Percentiles rank a stretch among this genome's conserved stretches.
phyloP scores from a whole-genome alignment of 2,888 invertebrate species.

The Folsomia manolachei region DNA sequence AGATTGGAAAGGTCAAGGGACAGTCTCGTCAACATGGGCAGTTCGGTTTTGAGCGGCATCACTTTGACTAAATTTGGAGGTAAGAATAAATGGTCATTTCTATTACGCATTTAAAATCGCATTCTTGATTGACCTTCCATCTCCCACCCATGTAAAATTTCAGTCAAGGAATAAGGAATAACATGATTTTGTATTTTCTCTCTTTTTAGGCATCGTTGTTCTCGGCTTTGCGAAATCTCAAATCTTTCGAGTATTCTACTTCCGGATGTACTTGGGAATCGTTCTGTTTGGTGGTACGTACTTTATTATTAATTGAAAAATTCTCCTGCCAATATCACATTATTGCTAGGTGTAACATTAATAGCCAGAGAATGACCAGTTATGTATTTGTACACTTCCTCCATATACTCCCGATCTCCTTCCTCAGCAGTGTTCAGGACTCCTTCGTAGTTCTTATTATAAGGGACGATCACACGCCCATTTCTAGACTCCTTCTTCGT shows the following conservation, averaged over 20 bases:
- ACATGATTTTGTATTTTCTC: too few relatives aligned
- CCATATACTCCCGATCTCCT: constrained; percentile 60
- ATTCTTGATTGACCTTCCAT: too few relatives aligned
- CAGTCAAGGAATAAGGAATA: too few relatives aligned
- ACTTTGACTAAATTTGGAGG: constrained; percentile 97
- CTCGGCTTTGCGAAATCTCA: constrained; percentile 96
- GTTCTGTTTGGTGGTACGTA: constrained; percentile 96
- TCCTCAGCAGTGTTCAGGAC: constrained; percentile 73
- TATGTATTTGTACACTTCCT: constrained; percentile 57
- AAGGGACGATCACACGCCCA: constrained; percentile 53
- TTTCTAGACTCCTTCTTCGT: neutral
- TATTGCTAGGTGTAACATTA: constrained; percentile 71
- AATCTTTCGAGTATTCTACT: constrained; percentile 94
- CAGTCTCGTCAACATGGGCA: constrained; percentile 85
- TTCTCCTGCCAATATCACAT: constrained; percentile 46
- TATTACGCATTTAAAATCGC: too few relatives aligned
- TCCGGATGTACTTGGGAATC: constrained; percentile 96
- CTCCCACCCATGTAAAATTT: too few relatives aligned
- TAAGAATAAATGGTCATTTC: constrained; percentile 58
- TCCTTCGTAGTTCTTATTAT: constrained; percentile 82
- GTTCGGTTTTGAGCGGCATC: constrained; percentile 94
- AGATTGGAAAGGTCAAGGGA: constrained; percentile 76
- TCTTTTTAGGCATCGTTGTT: too few relatives aligned
- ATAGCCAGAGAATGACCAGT: constrained; percentile 75
- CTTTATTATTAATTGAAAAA: neutral